Percentiles rank a stretch among this genome's conserved stretches.
Conservation (phyloP, 2,888 invertebrate genomes). For the Lydus trimaculatus region DNA sequence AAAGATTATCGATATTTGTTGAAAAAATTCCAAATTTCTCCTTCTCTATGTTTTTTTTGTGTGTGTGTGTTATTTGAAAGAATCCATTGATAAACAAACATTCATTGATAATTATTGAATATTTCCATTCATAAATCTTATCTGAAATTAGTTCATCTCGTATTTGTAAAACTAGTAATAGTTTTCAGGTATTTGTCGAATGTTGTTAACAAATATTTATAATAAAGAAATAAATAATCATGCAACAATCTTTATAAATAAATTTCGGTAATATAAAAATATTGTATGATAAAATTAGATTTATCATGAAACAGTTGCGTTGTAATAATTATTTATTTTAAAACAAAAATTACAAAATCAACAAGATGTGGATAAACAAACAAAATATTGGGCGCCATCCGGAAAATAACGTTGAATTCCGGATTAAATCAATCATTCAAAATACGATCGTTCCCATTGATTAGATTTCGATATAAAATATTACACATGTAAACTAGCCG, state of each 20-base stretch:
- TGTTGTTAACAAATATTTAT: too few relatives aligned
- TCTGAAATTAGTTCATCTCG: neutral
- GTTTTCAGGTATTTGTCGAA: too few relatives aligned
- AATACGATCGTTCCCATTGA: neutral
- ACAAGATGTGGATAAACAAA: neutral
- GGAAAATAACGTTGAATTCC: neutral
- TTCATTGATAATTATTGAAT: neutral
- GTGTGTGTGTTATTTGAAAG: neutral
- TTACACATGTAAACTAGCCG: neutral
- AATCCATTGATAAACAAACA: neutral
- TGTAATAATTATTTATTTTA: neutral
- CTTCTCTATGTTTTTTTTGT: too few relatives aligned
- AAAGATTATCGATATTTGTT: neutral
- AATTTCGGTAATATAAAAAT: neutral
- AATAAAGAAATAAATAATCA: too few relatives aligned
- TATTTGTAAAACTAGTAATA: too few relatives aligned
- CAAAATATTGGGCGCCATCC: neutral
- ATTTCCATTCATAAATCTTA: conserved; percentile 4
- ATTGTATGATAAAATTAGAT: neutral
- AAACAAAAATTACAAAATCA: neutral
- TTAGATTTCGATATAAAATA: neutral
- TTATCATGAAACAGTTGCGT: neutral
- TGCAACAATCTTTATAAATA: too few relatives aligned
- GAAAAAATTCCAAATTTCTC: neutral
- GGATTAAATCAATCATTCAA: neutral